Percentiles rank a stretch among this genome's conserved stretches.
These are phyloP conservation scores for Volucella inflata DNA, from an alignment of 2,888 invertebrate species.

Conservation along the genomic window DNA sequence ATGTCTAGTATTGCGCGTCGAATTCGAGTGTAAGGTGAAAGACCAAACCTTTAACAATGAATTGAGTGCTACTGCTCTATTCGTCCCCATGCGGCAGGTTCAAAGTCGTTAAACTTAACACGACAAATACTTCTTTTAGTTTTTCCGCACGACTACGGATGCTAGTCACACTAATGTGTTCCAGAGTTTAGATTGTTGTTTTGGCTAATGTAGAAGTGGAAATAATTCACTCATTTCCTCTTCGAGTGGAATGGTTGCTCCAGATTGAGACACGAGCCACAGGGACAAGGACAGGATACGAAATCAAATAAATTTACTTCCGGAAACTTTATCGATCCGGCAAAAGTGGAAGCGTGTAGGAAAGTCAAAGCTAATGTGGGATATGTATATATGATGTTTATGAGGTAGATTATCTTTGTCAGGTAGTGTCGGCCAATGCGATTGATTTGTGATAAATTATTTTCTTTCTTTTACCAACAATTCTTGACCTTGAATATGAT, in stretches of 20 bases:
- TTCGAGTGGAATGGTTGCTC: conserved; percentile 16
- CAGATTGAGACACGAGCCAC: conserved; percentile 42
- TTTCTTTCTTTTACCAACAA: conserved; percentile 2
- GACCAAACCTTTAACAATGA: conserved; percentile 32
- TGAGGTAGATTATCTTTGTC: conserved; percentile 34
- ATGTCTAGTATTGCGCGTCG: too few relatives aligned
- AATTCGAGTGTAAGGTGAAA: not conserved
- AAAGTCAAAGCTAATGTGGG: conserved; percentile 4
- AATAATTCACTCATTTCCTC: conserved; percentile 19
- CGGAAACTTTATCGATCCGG: conserved; percentile 46
- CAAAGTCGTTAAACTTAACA: conserved; percentile 21
- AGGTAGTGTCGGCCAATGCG: conserved; percentile 17
- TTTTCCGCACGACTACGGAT: not conserved
- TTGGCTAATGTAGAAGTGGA: conserved; percentile 12
- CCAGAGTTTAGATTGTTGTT: conserved; percentile 5
- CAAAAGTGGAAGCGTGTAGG: not conserved
- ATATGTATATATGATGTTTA: not conserved
- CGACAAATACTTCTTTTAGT: not conserved
- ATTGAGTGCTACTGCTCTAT: not conserved
- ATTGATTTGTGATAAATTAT: conserved; percentile 28
- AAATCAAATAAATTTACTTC: conserved; percentile 50
- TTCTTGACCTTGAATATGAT: too few relatives aligned
- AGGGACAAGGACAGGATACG: conserved; percentile 37
- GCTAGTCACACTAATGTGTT: not conserved
- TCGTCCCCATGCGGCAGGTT: not conserved